A percentile compares a stretch with the other conserved stretches of the same genome.
These are phyloP conservation scores for Agrotis clavis DNA, from an alignment of 2,888 invertebrate species.

Conservation along the genomic window DNA sequence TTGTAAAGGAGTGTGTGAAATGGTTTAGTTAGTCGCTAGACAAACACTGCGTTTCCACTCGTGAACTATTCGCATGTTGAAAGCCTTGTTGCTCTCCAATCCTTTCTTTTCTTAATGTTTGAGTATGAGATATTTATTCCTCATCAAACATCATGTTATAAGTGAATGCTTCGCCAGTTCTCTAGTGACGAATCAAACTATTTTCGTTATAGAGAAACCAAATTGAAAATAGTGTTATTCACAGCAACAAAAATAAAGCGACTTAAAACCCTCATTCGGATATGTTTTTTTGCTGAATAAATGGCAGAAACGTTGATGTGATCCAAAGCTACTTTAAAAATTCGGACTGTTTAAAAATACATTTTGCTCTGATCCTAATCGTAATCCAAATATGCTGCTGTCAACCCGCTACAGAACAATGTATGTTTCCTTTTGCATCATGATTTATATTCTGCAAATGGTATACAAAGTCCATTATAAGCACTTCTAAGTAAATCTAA, in stretches of 20 bases:
- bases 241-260: background rate
- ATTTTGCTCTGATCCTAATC: background rate
- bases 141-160: too few relatives aligned
- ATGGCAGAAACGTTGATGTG: too few relatives aligned
- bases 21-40: background rate
- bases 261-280: background rate
- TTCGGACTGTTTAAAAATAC: background rate
- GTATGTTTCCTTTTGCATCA: background rate
- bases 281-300: too few relatives aligned
- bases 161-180: too few relatives aligned
- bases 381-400: background rate
- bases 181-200: too few relatives aligned
- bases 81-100: too few relatives aligned
- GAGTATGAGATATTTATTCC: too few relatives aligned
- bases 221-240: background rate
- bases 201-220: background rate
- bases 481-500: constrained; percentile 19
- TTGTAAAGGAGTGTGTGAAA: constrained; percentile 65
- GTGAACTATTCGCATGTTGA: too few relatives aligned
- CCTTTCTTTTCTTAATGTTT: too few relatives aligned
- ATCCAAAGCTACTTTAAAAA: background rate
- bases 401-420: background rate
- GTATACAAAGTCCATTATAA: background rate
- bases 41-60: background rate
- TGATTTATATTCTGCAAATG: background rate